Evolutionary conservation across 2,888 invertebrate species (phyloP).

Genomic region (Raillietiella orientalis): DNA sequence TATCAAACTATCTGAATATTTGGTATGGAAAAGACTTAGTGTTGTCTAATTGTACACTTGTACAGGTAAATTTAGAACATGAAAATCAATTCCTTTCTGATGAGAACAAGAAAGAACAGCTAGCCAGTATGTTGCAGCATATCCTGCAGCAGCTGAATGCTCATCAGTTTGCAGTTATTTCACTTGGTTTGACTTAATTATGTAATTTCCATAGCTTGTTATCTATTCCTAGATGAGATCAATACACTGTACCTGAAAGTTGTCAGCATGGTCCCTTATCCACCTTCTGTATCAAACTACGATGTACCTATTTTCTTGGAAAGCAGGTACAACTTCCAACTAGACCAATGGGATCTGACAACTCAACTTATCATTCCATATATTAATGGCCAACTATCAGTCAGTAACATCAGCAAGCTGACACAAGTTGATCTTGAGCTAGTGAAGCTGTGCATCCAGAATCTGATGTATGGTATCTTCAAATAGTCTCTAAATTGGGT

Average conservation of each 20-base stretch:
- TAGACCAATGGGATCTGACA: slow-evolving; percentile 66
- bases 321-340: slow-evolving; percentile 17
- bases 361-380: slow-evolving; percentile 65
- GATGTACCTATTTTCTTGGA: slow-evolving; percentile 60
- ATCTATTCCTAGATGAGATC: slow-evolving; percentile 27
- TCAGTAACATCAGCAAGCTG: slow-evolving; percentile 55
- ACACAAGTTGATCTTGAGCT: slow-evolving; percentile 74
- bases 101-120: slow-evolving; percentile 25
- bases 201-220: slow-evolving; percentile 1
- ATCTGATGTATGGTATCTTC: slow-evolving; percentile 29
- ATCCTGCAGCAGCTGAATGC: slow-evolving; percentile 50
- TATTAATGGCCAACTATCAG: slow-evolving; percentile 72
- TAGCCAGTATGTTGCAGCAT: slow-evolving; percentile 39
- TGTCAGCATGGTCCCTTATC: slow-evolving; percentile 42
- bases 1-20: slow-evolving; percentile 66
- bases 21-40: slow-evolving; percentile 31
- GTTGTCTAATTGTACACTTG: slow-evolving; percentile 2
- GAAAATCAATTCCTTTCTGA: slow-evolving; percentile 53
- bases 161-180: no score
- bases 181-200: no score
- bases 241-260: slow-evolving; percentile 70
- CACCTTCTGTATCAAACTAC: slow-evolving; percentile 44
- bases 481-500: not conserved
- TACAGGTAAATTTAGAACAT: slow-evolving; percentile 43
- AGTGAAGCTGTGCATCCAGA: slow-evolving; percentile 77